Evolutionary conservation across 2,888 invertebrate species (phyloP), one percentile per base, ranked within the genome.

Genomic region (Anodontia alba): DNA sequence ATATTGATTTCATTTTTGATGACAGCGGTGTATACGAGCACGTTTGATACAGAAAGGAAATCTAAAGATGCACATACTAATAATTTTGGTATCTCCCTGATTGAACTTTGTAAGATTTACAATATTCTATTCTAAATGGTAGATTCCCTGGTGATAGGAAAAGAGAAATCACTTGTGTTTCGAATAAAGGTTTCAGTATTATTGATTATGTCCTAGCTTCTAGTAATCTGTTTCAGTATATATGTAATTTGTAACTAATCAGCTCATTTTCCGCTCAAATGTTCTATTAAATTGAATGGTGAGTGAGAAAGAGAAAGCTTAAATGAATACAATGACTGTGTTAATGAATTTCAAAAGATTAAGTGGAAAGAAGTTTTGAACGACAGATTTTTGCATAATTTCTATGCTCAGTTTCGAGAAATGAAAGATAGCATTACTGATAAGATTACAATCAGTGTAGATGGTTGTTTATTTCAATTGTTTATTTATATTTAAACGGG

Each of bases 81-180:
- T 43, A 12, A 8, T 12, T 43, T 43, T 43, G 43, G 43, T 43
- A 12, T 43, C 10, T 12, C 43, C 8, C 17, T 43, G 17, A 43
- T 43, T 12, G 43, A 43, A 43, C 43, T 43, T 17, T 43, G 43
- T 43, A 43, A 43, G 17, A 43, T 17, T 17, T 43, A 43, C 43
- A 17, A 17, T 43, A 43, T 43, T 17, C 43, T n/a, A 51, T 51
- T 51, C 51, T 51, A 51, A 51, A 51, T 51, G 8, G 51, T 51
- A 51, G 51, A n/a, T 51, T n/a, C 20, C 51, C 51, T 51, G 51
- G 51, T 12, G 51, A 51, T 51, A 51, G 51, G n/a, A n/a, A 51
- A n/a, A n/a, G 51, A n/a, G 51, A 51, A n/a, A 51, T 51, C n/a
- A 51, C 51, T 7, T 51, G 12, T n/a, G 51, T 51, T 51, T 10